A percentile compares a stretch with the other conserved stretches of the same genome.
phyloP scores from a whole-genome alignment of 2,113 vertebrate species.

The Lipotes vexillifer region DNA sequence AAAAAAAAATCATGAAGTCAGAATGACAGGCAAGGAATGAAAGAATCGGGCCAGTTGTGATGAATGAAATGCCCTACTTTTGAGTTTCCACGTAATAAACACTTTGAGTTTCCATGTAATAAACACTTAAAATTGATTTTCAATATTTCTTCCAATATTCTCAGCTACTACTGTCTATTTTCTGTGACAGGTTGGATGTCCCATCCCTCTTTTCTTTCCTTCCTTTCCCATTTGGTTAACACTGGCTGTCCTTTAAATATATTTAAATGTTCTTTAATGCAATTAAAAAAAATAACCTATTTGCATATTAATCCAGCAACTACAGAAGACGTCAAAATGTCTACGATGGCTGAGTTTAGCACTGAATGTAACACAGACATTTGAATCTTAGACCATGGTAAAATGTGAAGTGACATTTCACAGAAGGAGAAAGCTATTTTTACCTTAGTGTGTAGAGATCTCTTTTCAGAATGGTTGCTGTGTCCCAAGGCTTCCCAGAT shows the following conservation, averaged over 20 bases:
- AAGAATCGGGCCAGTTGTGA: slow-evolving; percentile 56
- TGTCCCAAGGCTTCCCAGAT: background rate
- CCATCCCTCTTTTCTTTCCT: no score
- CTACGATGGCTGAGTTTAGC: background rate
- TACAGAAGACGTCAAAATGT: background rate
- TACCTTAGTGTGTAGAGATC: background rate
- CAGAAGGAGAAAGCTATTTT: slow-evolving; percentile 13
- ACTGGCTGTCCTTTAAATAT: background rate
- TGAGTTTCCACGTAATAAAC: slow-evolving; percentile 56
- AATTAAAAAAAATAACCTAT: background rate
- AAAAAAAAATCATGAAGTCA: background rate
- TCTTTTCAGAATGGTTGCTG: background rate
- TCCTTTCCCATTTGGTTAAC: background rate
- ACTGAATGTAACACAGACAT: background rate
- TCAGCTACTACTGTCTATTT: slow-evolving; percentile 17
- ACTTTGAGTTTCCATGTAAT: slow-evolving; percentile 55
- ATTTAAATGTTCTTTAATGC: background rate
- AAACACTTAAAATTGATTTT: slow-evolving; percentile 64
- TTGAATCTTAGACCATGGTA: background rate
- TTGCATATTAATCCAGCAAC: slow-evolving; percentile 21
- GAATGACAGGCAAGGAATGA: slow-evolving; percentile 57
- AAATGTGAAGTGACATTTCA: slow-evolving; percentile 36
- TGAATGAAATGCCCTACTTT: slow-evolving; percentile 57
- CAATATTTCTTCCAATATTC: slow-evolving; percentile 57
- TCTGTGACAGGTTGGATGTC: background rate